Evolutionary conservation across 2,113 vertebrate genomes (phyloP).

Genomic region (Cebidichthys violaceus): DNA sequence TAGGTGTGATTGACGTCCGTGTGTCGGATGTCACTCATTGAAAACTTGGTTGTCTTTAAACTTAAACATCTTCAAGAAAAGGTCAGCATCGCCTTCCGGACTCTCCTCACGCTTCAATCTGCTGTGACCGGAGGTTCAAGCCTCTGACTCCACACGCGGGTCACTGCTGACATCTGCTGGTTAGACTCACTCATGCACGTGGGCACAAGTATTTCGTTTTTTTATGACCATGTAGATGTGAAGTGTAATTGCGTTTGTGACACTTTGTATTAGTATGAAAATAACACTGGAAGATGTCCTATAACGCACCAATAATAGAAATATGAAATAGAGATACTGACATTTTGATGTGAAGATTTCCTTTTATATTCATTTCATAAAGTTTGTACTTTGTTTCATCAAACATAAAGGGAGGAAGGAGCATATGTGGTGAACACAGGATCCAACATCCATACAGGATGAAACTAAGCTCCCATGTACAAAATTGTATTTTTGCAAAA

Average conservation of each 20-base stretch:
- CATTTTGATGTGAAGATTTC: neutral
- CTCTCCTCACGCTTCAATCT: neutral
- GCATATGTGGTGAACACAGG: neutral
- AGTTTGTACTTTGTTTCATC: neutral
- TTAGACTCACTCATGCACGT: neutral
- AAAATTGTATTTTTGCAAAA: neutral
- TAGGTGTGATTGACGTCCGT: neutral
- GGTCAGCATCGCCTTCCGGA: conserved; percentile 15
- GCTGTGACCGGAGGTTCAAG: neutral
- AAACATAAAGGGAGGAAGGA: neutral
- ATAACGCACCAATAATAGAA: neutral
- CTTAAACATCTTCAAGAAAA: conserved; percentile 8
- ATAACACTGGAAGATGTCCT: neutral
- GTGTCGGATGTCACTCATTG: conserved; percentile 17
- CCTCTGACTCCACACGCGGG: neutral
- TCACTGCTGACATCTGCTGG: conserved; percentile 73
- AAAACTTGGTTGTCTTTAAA: conserved; percentile 4
- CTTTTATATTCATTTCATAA: neutral
- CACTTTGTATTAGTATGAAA: neutral
- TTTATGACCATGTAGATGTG: neutral
- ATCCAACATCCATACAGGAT: neutral
- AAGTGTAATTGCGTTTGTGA: neutral
- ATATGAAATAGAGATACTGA: neutral
- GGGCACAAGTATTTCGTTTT: neutral
- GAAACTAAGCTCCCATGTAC: neutral